A percentile compares a stretch with the other conserved stretches of the same genome.
These are phyloP conservation scores for Campoplex capitator DNA, from an alignment of 2,888 invertebrate genomes.

Conservation along the genomic window DNA sequence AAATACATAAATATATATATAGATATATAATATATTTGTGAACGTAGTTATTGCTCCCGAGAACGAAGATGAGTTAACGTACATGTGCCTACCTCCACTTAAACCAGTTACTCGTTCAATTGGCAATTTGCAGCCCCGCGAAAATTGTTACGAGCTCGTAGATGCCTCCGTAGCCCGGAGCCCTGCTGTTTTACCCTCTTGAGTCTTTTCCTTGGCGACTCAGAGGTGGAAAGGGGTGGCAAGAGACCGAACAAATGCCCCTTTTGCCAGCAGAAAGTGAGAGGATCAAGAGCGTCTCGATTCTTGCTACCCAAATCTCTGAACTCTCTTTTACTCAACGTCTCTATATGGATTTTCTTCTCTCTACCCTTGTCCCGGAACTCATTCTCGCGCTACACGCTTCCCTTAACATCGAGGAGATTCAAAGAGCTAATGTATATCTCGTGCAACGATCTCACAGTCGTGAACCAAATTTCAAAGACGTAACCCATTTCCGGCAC, in stretches of 20 bases:
- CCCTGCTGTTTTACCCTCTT: slow-evolving; percentile 45
- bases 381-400: slow-evolving; percentile 65
- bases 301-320: slow-evolving; percentile 14
- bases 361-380: slow-evolving; percentile 52
- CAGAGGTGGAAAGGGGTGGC: neutral
- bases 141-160: slow-evolving; percentile 74
- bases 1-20: neutral
- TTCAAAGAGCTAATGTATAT: slow-evolving; percentile 53
- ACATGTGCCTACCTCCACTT: slow-evolving; percentile 64
- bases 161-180: slow-evolving; percentile 55
- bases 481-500: slow-evolving; percentile 48
- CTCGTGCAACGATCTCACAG: slow-evolving; percentile 35
- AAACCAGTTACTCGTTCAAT: slow-evolving; percentile 78
- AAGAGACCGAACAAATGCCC: slow-evolving; percentile 5
- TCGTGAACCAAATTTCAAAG: slow-evolving; percentile 56
- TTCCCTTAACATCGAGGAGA: slow-evolving; percentile 62
- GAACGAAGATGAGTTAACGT: slow-evolving; percentile 42
- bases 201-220: slow-evolving; percentile 39
- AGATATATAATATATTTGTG: neutral
- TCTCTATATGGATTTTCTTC: slow-evolving; percentile 36
- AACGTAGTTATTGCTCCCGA: slow-evolving; percentile 34
- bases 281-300: slow-evolving; percentile 17
- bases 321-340: slow-evolving; percentile 34
- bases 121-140: slow-evolving; percentile 80
- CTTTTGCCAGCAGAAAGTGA: slow-evolving; percentile 15